Evolutionary conservation across 2,113 vertebrate genomes (phyloP).

Genomic region (Hucho hucho): DNA sequence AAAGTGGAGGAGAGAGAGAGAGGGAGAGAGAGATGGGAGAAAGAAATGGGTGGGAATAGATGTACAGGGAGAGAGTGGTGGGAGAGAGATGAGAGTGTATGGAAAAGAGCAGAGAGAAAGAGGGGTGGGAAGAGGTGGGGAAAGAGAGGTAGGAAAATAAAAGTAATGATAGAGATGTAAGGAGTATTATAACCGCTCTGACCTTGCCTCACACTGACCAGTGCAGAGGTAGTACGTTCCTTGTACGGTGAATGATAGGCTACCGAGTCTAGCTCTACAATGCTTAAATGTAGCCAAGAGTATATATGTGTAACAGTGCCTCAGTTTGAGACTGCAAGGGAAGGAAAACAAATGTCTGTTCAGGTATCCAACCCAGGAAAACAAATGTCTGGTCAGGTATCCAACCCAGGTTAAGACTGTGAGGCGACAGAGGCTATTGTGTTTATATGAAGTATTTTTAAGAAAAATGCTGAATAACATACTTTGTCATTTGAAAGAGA

Average conservation of each 20-base stretch:
- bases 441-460: neutral
- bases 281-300: neutral
- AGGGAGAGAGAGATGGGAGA: slow-evolving; percentile 29
- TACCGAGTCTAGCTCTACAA: neutral
- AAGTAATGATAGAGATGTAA: slow-evolving; percentile 27
- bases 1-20: slow-evolving; percentile 44
- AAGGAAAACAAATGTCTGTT: too few relatives aligned
- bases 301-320: neutral
- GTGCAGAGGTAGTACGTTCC: slow-evolving; percentile 53
- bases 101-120: slow-evolving; percentile 30
- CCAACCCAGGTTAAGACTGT: neutral
- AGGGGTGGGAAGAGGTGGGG: slow-evolving; percentile 15
- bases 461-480: too few relatives aligned
- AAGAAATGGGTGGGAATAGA: slow-evolving; percentile 59
- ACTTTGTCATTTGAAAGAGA: too few relatives aligned
- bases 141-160: neutral
- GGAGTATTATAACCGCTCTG: slow-evolving; percentile 40
- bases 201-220: slow-evolving; percentile 45
- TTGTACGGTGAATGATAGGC: neutral
- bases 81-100: slow-evolving; percentile 37
- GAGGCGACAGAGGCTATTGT: neutral
- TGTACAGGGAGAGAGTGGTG: slow-evolving; percentile 23
- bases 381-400: too few relatives aligned
- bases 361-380: neutral
- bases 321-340: neutral